Evolutionary conservation across 2,113 vertebrate genomes (phyloP), one percentile per base, ranked within the genome.

Genomic region (Alaudala cheleensis): DNA sequence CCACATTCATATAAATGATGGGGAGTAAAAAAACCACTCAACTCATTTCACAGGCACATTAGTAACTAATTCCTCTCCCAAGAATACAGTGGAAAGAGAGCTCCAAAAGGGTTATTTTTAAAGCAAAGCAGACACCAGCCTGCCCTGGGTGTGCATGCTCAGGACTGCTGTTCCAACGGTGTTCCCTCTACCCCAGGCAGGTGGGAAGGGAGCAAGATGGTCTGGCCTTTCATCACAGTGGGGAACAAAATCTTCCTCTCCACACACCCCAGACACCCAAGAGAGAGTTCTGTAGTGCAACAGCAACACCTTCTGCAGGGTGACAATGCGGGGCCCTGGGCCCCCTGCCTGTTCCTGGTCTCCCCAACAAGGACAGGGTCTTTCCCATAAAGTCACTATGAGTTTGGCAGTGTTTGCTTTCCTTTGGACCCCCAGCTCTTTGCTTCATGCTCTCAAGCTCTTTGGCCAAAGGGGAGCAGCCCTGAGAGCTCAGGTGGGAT

Each of bases 351-450:
- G 69, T 15, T 25, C 61, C 44, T n/a, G 9, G 3, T 20, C n/a
- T 12, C 26, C 21, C 34, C 12, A 0, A 0, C 39, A 34, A 44
- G 58, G 65, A 49, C 21, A 34, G 3, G 0, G 20, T 80, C 40
- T 72, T 62, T 61, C 25, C 79, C 57, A 14, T 4, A 16, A 22
- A 8, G 31, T 50, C 83, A 31, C 26, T 1, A 10, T 0, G 0
- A 18, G 14, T 26, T 34, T n/a, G 22, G 37, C 8, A 3, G 45
- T 1, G 1, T 33, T 57, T n/a, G 42, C 50, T 49, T 10, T 47
- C 58, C 50, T 28, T 44, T 49, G 44, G 28, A 58, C 11, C 4
- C 10, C 10, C 64, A 85, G 44, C n/a, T 85, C 74, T 81, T 49
- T 1, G 2, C 31, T 81, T 49, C 10, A 12, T 44, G 53, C 39